Evolutionary conservation across 2,797 vertebrate genomes (phyloP).

Genomic region (Spea hammondii): DNA sequence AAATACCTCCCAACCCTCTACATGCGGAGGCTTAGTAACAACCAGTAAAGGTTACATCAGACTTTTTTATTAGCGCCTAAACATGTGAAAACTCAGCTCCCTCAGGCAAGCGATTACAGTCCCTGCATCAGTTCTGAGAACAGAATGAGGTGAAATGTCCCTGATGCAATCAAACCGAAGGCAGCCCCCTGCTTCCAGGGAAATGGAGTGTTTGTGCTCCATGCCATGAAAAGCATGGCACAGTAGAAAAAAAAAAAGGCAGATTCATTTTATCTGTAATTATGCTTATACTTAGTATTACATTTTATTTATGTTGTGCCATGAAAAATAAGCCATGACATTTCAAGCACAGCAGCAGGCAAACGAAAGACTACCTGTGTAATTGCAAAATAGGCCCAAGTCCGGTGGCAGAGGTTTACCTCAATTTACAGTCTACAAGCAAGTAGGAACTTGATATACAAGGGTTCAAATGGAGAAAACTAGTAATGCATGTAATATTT

Average conservation of each 20-base stretch:
- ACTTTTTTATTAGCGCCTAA: background rate
- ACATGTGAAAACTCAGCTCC: background rate
- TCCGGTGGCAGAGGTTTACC: too few species aligned
- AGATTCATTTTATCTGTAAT: background rate
- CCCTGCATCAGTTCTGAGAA: background rate
- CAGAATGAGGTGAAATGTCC: slow-evolving; percentile 6
- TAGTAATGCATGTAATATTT: too few species aligned
- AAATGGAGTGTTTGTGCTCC: background rate
- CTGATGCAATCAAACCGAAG: background rate
- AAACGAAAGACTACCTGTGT: too few species aligned
- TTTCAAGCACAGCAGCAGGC: too few species aligned
- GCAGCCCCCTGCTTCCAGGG: background rate
- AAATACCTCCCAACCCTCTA: background rate
- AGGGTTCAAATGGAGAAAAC: too few species aligned
- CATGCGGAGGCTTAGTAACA: background rate
- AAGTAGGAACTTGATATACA: too few species aligned
- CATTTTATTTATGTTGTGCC: too few species aligned
- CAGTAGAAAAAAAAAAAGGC: background rate
- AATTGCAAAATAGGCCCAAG: too few species aligned
- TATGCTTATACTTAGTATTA: too few species aligned
- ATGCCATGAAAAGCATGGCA: background rate
- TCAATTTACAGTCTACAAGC: too few species aligned
- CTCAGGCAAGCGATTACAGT: background rate
- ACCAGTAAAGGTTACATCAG: slow-evolving; percentile 31
- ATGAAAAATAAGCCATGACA: too few species aligned